Percentiles rank a stretch among this genome's conserved stretches.
These are phyloP conservation scores for Plusia festucae DNA, from an alignment of 2,888 invertebrate genomes.

Conservation along the genomic window DNA sequence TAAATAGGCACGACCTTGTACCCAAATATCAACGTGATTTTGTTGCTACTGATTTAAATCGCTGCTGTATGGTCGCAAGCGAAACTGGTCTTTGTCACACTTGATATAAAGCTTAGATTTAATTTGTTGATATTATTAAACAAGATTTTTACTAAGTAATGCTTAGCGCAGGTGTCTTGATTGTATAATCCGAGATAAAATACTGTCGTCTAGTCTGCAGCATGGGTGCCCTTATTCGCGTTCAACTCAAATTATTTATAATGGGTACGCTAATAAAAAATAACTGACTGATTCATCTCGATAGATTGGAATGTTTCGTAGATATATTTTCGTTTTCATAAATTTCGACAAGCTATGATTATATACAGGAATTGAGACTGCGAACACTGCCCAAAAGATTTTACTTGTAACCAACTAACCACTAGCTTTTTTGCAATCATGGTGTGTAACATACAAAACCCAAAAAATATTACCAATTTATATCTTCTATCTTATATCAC, in stretches of 20 bases:
- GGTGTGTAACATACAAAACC: too few species aligned
- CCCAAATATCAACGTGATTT: constrained; percentile 25
- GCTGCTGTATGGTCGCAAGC: background rate
- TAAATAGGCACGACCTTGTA: constrained; percentile 38
- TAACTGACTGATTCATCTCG: background rate
- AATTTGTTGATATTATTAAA: background rate
- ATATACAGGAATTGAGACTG: too few species aligned
- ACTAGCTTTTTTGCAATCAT: too few species aligned
- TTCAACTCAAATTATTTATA: background rate
- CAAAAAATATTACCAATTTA: too few species aligned
- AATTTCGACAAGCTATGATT: too few species aligned
- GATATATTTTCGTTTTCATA: too few species aligned
- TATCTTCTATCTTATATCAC: too few species aligned
- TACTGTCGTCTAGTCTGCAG: background rate
- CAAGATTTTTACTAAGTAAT: constrained; percentile 9
- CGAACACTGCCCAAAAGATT: too few species aligned
- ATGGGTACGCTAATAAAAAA: background rate
- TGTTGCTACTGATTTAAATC: background rate
- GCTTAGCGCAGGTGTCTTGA: constrained; percentile 32
- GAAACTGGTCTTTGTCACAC: constrained; percentile 1
- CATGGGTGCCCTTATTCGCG: background rate
- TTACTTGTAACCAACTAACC: too few species aligned
- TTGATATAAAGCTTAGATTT: background rate
- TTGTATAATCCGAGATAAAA: constrained; percentile 27
- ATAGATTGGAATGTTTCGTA: too few species aligned